These are phyloP conservation scores for Anthophora plumipes DNA, from an alignment of 2,888 invertebrate species.

Conservation along the genomic window DNA sequence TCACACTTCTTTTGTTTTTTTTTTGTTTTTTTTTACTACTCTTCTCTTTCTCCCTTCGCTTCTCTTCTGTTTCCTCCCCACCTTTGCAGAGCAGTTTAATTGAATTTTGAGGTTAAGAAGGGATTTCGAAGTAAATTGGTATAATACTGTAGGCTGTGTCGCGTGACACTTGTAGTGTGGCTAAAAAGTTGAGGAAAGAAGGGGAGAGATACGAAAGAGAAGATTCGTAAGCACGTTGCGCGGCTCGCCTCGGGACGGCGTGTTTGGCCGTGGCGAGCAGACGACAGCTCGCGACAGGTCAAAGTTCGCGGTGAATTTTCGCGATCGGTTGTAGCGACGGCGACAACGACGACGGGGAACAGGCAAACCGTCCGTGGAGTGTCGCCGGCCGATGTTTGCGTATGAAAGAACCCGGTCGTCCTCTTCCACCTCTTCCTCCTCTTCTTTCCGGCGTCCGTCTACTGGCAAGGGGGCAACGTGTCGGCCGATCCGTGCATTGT, in stretches of 20 bases:
- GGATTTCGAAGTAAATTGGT: background rate
- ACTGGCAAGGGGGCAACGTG: slow-evolving; percentile 63
- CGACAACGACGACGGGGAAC: slow-evolving; percentile 31
- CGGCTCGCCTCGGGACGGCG: slow-evolving; percentile 3
- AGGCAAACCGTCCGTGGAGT: slow-evolving; percentile 45
- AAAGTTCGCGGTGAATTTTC: slow-evolving; percentile 20
- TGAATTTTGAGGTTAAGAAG: background rate
- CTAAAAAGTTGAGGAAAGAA: background rate
- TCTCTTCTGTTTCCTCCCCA: background rate
- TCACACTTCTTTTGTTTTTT: background rate
- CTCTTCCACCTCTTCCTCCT: slow-evolving; percentile 67
- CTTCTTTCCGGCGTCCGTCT: slow-evolving; percentile 64
- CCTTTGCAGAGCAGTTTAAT: background rate
- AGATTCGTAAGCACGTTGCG: slow-evolving; percentile 7
- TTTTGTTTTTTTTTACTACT: background rate
- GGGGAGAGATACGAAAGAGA: background rate
- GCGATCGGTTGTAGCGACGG: background rate
- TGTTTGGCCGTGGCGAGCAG: background rate
- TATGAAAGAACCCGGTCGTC: slow-evolving; percentile 71
- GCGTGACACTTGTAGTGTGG: background rate
- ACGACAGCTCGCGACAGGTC: background rate
- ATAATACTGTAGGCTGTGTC: background rate
- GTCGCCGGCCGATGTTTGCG: slow-evolving; percentile 70
- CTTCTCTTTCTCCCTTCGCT: background rate
- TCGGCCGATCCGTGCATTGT: slow-evolving; percentile 59